These are phyloP conservation scores for Stenotaenia linearis DNA, from an alignment of 2,888 invertebrate genomes.

Conservation along the genomic window DNA sequence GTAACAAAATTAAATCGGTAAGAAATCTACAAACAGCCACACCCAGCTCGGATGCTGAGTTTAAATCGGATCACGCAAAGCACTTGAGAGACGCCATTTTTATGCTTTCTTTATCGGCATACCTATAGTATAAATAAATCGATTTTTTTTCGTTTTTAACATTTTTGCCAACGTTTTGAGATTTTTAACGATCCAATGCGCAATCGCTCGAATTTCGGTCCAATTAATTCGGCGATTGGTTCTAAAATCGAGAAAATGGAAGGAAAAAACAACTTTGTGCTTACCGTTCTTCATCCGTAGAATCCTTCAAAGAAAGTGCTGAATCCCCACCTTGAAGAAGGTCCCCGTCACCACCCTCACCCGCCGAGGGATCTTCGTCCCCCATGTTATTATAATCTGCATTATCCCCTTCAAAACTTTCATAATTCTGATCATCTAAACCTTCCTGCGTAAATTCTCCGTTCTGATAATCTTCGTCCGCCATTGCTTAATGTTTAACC, in stretches of 20 bases:
- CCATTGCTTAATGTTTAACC: conserved; percentile 24
- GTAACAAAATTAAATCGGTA: background rate
- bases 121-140: background rate
- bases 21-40: background rate
- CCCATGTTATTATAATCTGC: conserved; percentile 33
- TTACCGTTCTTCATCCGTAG: conserved; percentile 30
- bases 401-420: conserved; percentile 33
- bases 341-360: conserved; percentile 26
- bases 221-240: background rate
- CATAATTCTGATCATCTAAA: conserved; percentile 35
- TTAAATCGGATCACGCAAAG: background rate
- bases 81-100: conserved; percentile 2
- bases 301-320: conserved; percentile 10
- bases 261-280: background rate
- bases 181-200: background rate
- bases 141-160: background rate
- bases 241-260: too few relatives aligned
- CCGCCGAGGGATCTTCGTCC: conserved; percentile 18
- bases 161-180: background rate
- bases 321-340: background rate
- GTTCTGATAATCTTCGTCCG: conserved; percentile 31
- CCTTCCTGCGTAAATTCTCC: conserved; percentile 32
- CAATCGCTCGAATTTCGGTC: background rate
- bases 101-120: background rate
- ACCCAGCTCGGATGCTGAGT: background rate